phyloP scores from a whole-genome alignment of 1,140 invertebrate species.

The Camponotus pennsylvanicus region DNA sequence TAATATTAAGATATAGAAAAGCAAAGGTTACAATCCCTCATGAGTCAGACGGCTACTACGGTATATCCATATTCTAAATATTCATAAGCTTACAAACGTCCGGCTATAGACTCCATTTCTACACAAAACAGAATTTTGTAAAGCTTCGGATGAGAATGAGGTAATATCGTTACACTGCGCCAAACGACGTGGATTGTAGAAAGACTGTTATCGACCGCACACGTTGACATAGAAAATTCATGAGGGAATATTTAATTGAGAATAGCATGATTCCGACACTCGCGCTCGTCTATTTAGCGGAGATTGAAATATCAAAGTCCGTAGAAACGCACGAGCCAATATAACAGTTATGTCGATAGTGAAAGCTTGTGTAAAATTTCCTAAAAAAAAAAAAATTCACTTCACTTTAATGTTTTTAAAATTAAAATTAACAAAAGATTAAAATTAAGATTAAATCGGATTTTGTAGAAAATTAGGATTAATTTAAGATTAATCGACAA shows the following conservation, averaged over 20 bases:
- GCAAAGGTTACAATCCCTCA: background rate
- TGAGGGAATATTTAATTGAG: conserved; percentile 51
- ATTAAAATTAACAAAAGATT: no score
- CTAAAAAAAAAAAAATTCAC: background rate
- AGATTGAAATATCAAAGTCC: conserved; percentile 41
- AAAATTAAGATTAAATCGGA: no score
- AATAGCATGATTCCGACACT: conserved; percentile 34
- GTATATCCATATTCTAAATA: conserved; percentile 21
- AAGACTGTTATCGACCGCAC: conserved; percentile 38
- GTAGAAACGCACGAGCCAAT: background rate
- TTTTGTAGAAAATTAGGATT: no score
- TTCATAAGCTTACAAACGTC: conserved; percentile 9
- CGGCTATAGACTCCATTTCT: background rate
- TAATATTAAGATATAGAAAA: background rate
- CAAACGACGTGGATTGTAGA: background rate
- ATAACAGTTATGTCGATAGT: background rate
- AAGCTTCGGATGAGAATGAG: background rate
- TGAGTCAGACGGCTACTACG: background rate
- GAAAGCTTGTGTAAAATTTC: background rate
- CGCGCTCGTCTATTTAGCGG: conserved; percentile 6
- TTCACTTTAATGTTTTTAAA: background rate
- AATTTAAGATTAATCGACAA: background rate
- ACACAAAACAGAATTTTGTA: conserved; percentile 28
- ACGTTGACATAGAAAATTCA: conserved; percentile 46
- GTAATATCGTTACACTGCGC: conserved; percentile 16